Percentiles rank a stretch among this genome's conserved stretches.
Evolutionary conservation across 2,888 invertebrate genomes (phyloP).

Genomic region (Chrysolina oricalcia): DNA sequence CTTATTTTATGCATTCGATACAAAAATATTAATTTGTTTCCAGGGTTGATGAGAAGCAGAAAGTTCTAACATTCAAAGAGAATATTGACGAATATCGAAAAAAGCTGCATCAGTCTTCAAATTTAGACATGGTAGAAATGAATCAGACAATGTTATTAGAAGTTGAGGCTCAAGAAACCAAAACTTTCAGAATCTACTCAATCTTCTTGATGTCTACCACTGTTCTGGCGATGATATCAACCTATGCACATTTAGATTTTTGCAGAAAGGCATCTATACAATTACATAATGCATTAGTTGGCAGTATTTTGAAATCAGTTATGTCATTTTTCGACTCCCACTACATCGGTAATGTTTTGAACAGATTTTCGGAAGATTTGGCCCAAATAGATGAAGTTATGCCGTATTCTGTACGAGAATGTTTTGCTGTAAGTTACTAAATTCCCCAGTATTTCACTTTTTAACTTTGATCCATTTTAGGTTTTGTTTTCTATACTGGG

Average conservation of each 20-base stretch:
- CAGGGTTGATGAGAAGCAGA: conserved; percentile 57
- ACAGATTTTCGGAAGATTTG: conserved; percentile 64
- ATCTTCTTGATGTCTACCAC: conserved; percentile 44
- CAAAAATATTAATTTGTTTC: conserved; percentile 33
- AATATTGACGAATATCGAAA: neutral
- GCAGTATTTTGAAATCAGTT: conserved; percentile 57
- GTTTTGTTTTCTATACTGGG: conserved; percentile 49
- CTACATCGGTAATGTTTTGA: conserved; percentile 64
- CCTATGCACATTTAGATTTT: conserved; percentile 80
- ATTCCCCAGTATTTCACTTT: neutral
- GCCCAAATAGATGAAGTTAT: conserved; percentile 62
- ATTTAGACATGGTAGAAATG: neutral
- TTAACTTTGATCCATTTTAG: neutral
- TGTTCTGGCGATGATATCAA: conserved; percentile 46
- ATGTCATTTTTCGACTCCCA: conserved; percentile 64
- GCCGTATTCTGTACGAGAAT: conserved; percentile 55
- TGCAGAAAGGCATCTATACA: conserved; percentile 79
- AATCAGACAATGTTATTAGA: conserved; percentile 13
- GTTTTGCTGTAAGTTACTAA: conserved; percentile 54
- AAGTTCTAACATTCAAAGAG: conserved; percentile 39
- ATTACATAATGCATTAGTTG: conserved; percentile 61
- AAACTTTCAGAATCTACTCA: conserved; percentile 44
- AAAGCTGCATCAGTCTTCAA: conserved; percentile 18
- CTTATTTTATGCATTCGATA: no score
- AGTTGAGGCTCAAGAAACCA: conserved; percentile 23